phyloP scores from a whole-genome alignment of 2,113 vertebrate genomes.

The Scopus umbretta region DNA sequence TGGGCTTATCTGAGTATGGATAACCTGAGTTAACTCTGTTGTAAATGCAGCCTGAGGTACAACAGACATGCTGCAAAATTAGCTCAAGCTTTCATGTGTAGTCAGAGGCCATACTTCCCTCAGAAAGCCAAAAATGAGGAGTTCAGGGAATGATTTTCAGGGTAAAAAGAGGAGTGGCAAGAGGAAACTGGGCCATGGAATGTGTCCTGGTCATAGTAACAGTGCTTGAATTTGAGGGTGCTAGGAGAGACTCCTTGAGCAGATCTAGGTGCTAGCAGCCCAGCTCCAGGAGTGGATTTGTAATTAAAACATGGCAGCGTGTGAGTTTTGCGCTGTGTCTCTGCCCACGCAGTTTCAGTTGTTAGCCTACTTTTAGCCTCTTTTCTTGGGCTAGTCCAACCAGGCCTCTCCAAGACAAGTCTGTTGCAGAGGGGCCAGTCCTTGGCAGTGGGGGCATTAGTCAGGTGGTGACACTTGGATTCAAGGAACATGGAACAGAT shows the following conservation, averaged over 20 bases:
- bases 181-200: too few relatives aligned
- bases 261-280: neutral
- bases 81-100: neutral
- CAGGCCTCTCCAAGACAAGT: neutral
- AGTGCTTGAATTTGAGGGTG: neutral
- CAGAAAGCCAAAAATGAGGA: neutral
- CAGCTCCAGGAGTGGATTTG: neutral
- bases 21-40: neutral
- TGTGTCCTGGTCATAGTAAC: neutral
- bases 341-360: neutral
- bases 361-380: neutral
- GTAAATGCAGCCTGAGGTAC: neutral
- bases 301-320: neutral
- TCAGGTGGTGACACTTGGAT: neutral
- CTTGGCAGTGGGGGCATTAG: neutral
- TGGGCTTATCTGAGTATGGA: neutral
- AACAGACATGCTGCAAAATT: neutral
- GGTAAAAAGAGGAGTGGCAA: neutral
- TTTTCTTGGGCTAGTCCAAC: neutral
- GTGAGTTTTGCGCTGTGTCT: neutral
- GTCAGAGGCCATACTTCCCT: neutral
- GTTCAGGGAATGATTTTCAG: neutral
- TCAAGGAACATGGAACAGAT: neutral
- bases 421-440: neutral
- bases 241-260: neutral